Evolutionary conservation across 2,888 invertebrate species (phyloP).

Genomic region (Lepas anatifera): DNA sequence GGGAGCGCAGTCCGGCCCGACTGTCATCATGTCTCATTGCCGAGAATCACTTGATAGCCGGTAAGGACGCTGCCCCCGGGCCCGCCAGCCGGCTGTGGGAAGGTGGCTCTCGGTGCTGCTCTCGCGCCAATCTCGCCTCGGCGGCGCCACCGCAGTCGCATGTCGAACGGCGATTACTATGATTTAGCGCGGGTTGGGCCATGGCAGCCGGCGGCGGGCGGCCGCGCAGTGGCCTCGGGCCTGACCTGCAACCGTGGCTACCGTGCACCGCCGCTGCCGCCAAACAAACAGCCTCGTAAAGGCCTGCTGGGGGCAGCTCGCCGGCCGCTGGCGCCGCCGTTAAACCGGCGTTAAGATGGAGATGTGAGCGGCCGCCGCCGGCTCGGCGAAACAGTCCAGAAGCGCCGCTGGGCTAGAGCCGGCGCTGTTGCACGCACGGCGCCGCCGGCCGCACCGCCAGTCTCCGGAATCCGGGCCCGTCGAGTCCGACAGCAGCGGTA

Average conservation of each 20-base stretch:
- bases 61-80: background rate
- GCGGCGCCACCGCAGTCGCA: too few species aligned
- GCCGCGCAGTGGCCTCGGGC: too few species aligned
- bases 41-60: constrained; percentile 6
- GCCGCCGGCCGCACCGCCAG: too few species aligned
- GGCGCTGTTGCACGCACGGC: background rate
- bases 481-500: too few species aligned
- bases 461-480: too few species aligned
- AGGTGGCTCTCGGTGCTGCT: too few species aligned
- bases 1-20: too few species aligned
- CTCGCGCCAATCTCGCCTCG: too few species aligned
- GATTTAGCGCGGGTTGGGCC: background rate
- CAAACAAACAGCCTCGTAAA: background rate
- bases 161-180: background rate
- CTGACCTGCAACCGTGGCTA: constrained; percentile 7
- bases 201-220: too few species aligned
- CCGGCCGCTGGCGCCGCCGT: background rate
- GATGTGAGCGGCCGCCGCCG: background rate
- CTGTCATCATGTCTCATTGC: constrained; percentile 8
- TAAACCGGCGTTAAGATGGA: background rate
- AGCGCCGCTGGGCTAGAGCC: background rate
- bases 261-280: background rate
- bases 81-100: background rate
- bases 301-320: background rate
- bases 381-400: too few species aligned